These are phyloP conservation scores for Bombus superbus DNA, from an alignment of 1,140 invertebrate species.

Conservation along the genomic window DNA sequence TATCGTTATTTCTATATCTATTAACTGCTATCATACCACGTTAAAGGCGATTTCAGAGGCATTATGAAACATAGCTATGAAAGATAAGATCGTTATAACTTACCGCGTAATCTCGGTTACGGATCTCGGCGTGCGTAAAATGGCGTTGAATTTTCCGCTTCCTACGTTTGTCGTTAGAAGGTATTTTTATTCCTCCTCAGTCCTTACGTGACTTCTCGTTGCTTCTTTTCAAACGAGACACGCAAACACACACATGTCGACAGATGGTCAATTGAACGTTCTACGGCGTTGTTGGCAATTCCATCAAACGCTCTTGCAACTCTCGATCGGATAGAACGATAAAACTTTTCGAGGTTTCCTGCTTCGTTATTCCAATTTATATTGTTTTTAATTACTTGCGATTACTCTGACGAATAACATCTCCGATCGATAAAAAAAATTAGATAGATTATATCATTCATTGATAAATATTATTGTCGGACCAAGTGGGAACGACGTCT, in stretches of 20 bases:
- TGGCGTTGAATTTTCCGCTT: slow-evolving; percentile 33
- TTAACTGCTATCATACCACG: neutral
- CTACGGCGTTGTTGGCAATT: slow-evolving; percentile 43
- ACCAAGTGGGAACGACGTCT: no score
- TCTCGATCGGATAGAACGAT: neutral
- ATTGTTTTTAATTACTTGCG: neutral
- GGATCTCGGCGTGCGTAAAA: slow-evolving; percentile 13
- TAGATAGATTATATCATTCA: neutral
- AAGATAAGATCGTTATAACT: slow-evolving; percentile 15
- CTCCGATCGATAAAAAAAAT: neutral
- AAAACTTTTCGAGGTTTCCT: neutral
- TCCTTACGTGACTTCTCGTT: slow-evolving; percentile 26
- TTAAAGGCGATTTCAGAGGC: neutral
- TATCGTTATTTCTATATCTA: neutral
- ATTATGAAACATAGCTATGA: slow-evolving; percentile 12
- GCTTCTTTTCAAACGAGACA: slow-evolving; percentile 27
- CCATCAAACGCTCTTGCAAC: neutral
- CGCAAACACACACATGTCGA: slow-evolving; percentile 60
- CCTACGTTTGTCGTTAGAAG: slow-evolving; percentile 30
- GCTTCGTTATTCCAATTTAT: neutral
- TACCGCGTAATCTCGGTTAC: slow-evolving; percentile 1
- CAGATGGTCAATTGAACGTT: slow-evolving; percentile 68
- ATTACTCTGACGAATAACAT: neutral
- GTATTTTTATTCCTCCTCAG: slow-evolving; percentile 1
- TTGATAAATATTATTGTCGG: neutral